Percentiles rank a stretch among this genome's conserved stretches.
Conservation (phyloP, 1,140 invertebrate species). For the Drosophila jambulina region DNA sequence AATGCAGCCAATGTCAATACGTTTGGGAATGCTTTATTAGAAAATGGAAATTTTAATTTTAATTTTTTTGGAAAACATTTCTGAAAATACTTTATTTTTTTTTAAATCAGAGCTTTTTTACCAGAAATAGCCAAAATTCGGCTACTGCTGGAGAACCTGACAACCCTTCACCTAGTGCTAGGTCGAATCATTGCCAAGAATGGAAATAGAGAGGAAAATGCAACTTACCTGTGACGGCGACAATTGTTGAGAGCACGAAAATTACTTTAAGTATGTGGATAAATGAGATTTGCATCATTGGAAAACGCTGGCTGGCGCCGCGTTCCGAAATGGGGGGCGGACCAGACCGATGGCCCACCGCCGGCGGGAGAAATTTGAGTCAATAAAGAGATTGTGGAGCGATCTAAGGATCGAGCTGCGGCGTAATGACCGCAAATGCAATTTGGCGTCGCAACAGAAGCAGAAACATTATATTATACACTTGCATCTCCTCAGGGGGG, state of each 20-base stretch:
- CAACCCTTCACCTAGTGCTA: background rate
- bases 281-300: conserved; percentile 75
- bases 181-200: background rate
- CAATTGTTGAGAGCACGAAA: conserved; percentile 85
- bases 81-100: no score
- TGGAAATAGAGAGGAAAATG: conserved; percentile 1
- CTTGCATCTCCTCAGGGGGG: conserved; percentile 68
- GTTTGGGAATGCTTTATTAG: background rate
- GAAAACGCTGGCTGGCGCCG: conserved; percentile 36
- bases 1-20: background rate
- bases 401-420: conserved; percentile 70
- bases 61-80: background rate
- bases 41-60: no score
- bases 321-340: conserved; percentile 20
- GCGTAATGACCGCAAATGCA: conserved; percentile 71
- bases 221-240: conserved; percentile 78
- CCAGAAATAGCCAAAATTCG: background rate
- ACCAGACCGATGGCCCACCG: conserved; percentile 24
- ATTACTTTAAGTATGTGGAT: conserved; percentile 78
- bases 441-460: conserved; percentile 75
- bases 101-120: background rate
- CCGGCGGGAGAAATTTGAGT: conserved; percentile 13
- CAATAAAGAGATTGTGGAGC: conserved; percentile 16
- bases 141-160: background rate
- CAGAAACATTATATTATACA: conserved; percentile 76